Evolutionary conservation across 1,140 invertebrate genomes (phyloP), one percentile per base, ranked within the genome.

Genomic region (Chelonus insularis): DNA sequence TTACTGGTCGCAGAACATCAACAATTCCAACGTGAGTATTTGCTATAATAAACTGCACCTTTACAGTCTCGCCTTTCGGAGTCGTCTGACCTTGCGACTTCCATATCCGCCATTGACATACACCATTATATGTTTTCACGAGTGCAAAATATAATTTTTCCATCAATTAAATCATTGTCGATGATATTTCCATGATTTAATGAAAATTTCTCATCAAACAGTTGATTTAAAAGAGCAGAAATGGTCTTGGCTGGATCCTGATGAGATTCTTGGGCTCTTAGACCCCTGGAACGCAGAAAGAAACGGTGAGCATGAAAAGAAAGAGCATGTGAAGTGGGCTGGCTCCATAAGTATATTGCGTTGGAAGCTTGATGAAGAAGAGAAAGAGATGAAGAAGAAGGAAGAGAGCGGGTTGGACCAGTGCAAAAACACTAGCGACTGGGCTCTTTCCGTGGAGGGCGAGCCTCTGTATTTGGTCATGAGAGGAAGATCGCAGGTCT

Each of bases 391-490:
- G 18, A 48, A n/a, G 21, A 29, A 18, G 43, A 45, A 48, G 45
- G 45, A 48, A 29, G 45, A 45, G 43, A 12, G 9, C 41, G 16
- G 16, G 41, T 14, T 23, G 45, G 45, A 29, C 18, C 23, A 11
- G 45, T 48, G 45, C 45, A 48, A 48, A 48, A 48, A 48, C 45
- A 48, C 45, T 48, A 18, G 21, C 45, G 45, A 48, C 45, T 48
- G 45, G 45, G 21, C 39, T 54, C 50, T 59, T 60, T 48, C 16
- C 45, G 41, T 34, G n/a, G 56, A 64, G 47, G 54, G 55, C 60
- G 37, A 64, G 58, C 34, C 48, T 47, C 65, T 67, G 55, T 64
- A 67, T 67, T 67, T 67, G 65, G 65, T 55, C 58, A 67, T 64
- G 65, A 64, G 50, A 57, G 60, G 36, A 62, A 47, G 45, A 45